phyloP scores from a whole-genome alignment of 2,888 invertebrate species.

The Drosophila imparisetae region DNA sequence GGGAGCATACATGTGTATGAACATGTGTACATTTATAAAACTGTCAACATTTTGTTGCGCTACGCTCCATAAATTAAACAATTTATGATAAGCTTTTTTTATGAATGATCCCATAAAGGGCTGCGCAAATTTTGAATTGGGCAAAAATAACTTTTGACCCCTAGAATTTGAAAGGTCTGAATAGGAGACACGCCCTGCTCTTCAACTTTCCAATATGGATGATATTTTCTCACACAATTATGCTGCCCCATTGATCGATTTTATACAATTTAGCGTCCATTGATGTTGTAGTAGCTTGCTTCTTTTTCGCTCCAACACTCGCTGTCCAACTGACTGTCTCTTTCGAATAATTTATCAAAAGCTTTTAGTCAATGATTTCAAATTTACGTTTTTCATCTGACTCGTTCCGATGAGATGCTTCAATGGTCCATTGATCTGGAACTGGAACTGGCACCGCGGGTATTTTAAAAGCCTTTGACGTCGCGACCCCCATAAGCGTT shows the following conservation, averaged over 20 bases:
- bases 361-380: constrained; percentile 81
- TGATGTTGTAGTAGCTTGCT: constrained; percentile 48
- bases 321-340: constrained; percentile 17
- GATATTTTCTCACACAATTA: constrained; percentile 79
- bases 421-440: constrained; percentile 73
- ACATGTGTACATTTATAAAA: constrained; percentile 42
- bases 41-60: constrained; percentile 74
- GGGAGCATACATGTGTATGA: not conserved
- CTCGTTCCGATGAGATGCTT: constrained; percentile 49
- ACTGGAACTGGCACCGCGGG: constrained; percentile 51
- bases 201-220: constrained; percentile 71
- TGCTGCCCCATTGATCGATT: constrained; percentile 74
- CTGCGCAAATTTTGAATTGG: constrained; percentile 55
- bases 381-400: constrained; percentile 75
- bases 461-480: constrained; percentile 66
- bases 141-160: constrained; percentile 68
- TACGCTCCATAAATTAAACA: constrained; percentile 58
- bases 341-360: constrained; percentile 77
- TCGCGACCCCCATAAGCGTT: constrained; percentile 79
- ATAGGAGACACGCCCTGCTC: constrained; percentile 66
- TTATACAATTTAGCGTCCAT: constrained; percentile 52
- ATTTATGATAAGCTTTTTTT: constrained; percentile 58
- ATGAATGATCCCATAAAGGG: constrained; percentile 33
- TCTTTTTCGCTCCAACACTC: constrained; percentile 13
- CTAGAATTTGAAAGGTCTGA: constrained; percentile 67